A percentile compares a stretch with the other conserved stretches of the same genome.
phyloP scores from a whole-genome alignment of 2,888 invertebrate genomes.

The Omphaloscelis lunosa region DNA sequence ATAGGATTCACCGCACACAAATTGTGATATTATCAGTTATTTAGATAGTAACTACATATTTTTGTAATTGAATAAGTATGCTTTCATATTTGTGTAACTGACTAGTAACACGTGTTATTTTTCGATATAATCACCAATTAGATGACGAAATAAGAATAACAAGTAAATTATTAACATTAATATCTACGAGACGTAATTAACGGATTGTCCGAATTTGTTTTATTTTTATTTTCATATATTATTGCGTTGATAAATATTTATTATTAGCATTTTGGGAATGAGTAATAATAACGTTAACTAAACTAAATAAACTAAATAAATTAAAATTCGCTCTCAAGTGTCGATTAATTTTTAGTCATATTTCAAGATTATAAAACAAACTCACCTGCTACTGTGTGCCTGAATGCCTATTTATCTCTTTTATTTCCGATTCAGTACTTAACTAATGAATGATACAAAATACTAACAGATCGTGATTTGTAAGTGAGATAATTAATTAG shows the following conservation, averaged over 20 bases:
- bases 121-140: slow-evolving; percentile 7
- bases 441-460: neutral
- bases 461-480: neutral
- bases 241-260: neutral
- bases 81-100: slow-evolving; percentile 1
- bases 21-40: slow-evolving; percentile 16
- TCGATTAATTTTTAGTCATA: neutral
- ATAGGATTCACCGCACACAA: slow-evolving; percentile 27
- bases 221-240: neutral
- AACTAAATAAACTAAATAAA: no score
- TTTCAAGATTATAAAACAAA: neutral
- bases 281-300: neutral
- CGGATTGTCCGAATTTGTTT: neutral
- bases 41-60: slow-evolving; percentile 4
- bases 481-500: neutral
- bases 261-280: neutral
- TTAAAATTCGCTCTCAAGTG: neutral
- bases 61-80: slow-evolving; percentile 16
- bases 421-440: neutral
- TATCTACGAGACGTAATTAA: neutral
- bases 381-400: neutral
- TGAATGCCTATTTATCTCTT: neutral
- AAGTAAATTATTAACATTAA: slow-evolving; percentile 1
- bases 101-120: slow-evolving; percentile 4
- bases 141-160: neutral